These are phyloP conservation scores for Halcyon leucocephala DNA, from an alignment of 2,797 vertebrate species.

Conservation along the genomic window DNA sequence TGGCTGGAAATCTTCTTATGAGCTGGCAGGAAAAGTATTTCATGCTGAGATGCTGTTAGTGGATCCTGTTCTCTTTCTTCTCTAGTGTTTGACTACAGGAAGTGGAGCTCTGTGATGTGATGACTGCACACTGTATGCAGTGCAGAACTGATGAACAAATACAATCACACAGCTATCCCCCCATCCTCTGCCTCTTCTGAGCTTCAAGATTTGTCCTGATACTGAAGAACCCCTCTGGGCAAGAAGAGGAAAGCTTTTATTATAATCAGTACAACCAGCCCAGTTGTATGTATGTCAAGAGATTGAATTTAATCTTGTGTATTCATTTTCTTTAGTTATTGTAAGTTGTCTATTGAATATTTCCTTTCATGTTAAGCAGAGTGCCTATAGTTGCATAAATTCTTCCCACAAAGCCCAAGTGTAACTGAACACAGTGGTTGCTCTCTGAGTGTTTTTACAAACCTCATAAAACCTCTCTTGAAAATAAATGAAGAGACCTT, in stretches of 20 bases:
- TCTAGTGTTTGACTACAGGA: not conserved
- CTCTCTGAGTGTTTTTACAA: not conserved
- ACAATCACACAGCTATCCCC: not conserved
- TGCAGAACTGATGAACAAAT: not conserved
- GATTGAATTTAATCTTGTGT: not conserved
- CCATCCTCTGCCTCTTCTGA: not conserved
- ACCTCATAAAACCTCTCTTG: not conserved
- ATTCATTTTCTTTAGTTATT: not conserved
- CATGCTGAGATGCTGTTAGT: not conserved
- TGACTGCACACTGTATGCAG: not conserved
- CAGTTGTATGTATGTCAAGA: not conserved
- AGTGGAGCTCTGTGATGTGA: not conserved
- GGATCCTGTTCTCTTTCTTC: slow-evolving; percentile 7
- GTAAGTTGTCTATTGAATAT: not conserved
- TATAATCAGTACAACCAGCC: not conserved
- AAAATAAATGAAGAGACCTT: not conserved
- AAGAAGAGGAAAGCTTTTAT: not conserved
- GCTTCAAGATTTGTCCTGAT: not conserved
- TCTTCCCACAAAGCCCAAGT: not conserved
- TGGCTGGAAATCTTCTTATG: slow-evolving; percentile 10
- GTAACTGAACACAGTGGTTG: rapidly evolving
- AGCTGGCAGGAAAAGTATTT: slow-evolving; percentile 41
- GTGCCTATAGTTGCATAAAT: not conserved
- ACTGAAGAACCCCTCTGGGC: not conserved
- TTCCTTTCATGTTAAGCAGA: not conserved